phyloP scores from a whole-genome alignment of 2,888 invertebrate genomes.

The Diadegma fenestrale region DNA sequence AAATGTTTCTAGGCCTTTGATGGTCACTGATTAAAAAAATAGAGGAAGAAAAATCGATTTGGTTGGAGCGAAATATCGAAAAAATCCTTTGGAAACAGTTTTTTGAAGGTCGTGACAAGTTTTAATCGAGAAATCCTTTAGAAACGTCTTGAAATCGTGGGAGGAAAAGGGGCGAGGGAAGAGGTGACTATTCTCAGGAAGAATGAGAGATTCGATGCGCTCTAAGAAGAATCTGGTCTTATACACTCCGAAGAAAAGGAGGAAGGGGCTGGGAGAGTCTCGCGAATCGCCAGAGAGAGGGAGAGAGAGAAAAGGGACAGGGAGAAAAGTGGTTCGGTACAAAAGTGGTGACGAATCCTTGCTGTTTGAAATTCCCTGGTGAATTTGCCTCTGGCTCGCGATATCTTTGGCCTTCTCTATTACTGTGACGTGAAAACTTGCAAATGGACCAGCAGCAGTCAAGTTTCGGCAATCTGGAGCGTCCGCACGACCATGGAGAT shows the following conservation, averaged over 20 bases:
- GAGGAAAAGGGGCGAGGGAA: too few species aligned
- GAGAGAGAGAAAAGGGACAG: constrained; percentile 33
- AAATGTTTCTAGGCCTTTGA: neutral
- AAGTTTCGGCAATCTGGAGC: constrained; percentile 28
- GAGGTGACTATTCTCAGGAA: constrained; percentile 15
- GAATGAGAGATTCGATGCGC: constrained; percentile 38
- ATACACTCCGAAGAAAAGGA: constrained; percentile 7
- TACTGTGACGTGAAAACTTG: constrained; percentile 16
- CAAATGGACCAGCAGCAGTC: constrained; percentile 29
- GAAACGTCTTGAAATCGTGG: neutral
- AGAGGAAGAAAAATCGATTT: too few species aligned
- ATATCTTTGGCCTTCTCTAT: constrained; percentile 27
- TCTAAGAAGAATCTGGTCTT: constrained; percentile 37
- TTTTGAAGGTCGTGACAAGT: neutral
- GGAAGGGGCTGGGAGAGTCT: neutral
- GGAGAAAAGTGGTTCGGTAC: constrained; percentile 37
- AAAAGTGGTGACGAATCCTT: constrained; percentile 76
- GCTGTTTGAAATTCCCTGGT: constrained; percentile 81
- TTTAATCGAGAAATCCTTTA: constrained; percentile 2
- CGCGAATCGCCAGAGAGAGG: neutral
- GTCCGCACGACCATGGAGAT: neutral
- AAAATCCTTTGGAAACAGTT: too few species aligned
- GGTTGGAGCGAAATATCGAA: too few species aligned
- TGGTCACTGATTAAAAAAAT: too few species aligned
- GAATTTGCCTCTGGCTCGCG: constrained; percentile 72